Base-by-base conservation (phyloP, 1,140 invertebrate genomes). In the Oscheius sp. region DNA sequence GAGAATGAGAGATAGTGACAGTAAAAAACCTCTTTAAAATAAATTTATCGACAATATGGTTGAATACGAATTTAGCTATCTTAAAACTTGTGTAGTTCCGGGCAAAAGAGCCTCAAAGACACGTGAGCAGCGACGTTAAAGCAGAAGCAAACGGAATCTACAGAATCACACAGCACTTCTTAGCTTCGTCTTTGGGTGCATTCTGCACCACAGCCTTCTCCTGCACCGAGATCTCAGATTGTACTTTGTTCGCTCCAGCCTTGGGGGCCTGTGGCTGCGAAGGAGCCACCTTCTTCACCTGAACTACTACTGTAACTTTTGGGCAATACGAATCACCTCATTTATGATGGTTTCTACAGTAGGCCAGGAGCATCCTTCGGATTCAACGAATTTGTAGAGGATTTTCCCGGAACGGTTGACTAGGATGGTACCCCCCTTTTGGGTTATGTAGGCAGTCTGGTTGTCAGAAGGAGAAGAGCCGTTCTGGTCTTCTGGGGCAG, bases 341-440 rank as follows among this genome's bases (percentile, higher is more conserved):
- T 55, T 55, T 4, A 7, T 13, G 49, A 55, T 26, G 28, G 49
- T 55, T 26, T 55, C 49, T 4, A 55, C 49, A 7, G 49, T 55
- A 15, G 49, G 49, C 49, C 49, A 55, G 23, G 15, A 20, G 49
- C 49, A 55, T 4, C 49, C 49, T 23, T 68, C 67, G 26, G 52
- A 32, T 20, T 68, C 67, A 20, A 68, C 36, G 26, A 58, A 55
- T 31, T 68, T 68, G 35, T 68, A 68, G 1, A 68, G 52, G 31
- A 68, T 49, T 28, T 68, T 55, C 45, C 67, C 67, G 20, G 49
- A 59, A 20, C 55, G 52, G 20, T 68, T 55, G 1, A 68, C 67
- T 3, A 68, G 55, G 13, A 68, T 55, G 15, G 67, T 68, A 15
- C 67, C 67, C 2, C 67, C 67, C 26, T 68, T 68, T 23, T 68